These are phyloP conservation scores for Parotia lawesii DNA, from an alignment of 2,113 vertebrate genomes.

Conservation along the genomic window DNA sequence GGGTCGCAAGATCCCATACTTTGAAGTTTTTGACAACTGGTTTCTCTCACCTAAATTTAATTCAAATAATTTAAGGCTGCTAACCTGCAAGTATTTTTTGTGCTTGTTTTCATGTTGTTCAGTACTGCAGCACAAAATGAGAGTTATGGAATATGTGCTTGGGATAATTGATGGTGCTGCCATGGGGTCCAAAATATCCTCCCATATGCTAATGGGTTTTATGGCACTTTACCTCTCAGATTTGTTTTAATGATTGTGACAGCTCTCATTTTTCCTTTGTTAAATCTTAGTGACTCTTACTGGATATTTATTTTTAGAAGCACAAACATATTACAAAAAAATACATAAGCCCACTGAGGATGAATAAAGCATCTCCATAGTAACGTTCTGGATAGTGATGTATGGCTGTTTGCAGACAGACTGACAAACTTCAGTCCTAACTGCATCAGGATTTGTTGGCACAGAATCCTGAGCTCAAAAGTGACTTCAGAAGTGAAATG, in stretches of 20 bases:
- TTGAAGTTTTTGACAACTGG: background rate
- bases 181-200: background rate
- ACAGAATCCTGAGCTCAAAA: background rate
- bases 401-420: background rate
- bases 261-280: constrained; percentile 55
- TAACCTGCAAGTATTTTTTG: background rate
- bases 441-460: background rate
- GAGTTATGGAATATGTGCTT: background rate
- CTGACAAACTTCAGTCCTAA: background rate
- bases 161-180: constrained; percentile 6
- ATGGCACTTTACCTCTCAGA: constrained; percentile 13
- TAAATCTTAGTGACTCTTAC: constrained; percentile 19
- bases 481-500: background rate
- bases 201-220: background rate
- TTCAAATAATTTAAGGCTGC: background rate
- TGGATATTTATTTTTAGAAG: constrained; percentile 38
- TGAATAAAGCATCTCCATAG: background rate
- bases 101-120: background rate
- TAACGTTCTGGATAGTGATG: background rate
- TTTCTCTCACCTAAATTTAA: background rate
- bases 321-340: background rate
- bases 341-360: background rate
- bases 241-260: constrained; percentile 35
- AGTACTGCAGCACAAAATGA: background rate
- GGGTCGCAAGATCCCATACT: rapidly evolving